Evolutionary conservation across 2,113 vertebrate species (phyloP).

Genomic region (Cyprinodon brontotheroides): DNA sequence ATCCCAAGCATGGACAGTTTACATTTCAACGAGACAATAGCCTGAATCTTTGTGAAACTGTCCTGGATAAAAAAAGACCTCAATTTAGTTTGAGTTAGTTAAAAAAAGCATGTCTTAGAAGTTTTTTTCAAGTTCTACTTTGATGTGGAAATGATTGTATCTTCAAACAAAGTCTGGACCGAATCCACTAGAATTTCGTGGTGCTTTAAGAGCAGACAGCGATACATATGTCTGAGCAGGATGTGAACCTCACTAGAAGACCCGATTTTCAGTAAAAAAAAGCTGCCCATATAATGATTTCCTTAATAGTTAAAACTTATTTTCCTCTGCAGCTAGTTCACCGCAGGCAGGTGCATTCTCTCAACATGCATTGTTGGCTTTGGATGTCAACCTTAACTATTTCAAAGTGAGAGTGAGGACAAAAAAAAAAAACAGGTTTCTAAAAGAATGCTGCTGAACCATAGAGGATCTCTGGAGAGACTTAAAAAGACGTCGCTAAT

Average conservation of each 20-base stretch:
- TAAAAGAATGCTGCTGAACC: neutral
- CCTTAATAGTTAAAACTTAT: neutral
- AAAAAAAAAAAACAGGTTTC: neutral
- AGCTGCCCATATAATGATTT: neutral
- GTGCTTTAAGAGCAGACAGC: neutral
- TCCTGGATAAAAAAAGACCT: neutral
- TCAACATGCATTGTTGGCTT: neutral
- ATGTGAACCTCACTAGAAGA: neutral
- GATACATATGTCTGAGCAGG: neutral
- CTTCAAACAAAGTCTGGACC: neutral
- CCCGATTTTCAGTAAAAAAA: neutral
- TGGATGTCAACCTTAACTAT: neutral
- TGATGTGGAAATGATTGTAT: neutral
- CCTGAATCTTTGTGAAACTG: neutral
- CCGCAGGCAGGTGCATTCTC: neutral
- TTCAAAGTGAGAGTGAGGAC: no score
- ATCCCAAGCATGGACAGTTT: neutral
- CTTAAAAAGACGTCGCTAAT: neutral
- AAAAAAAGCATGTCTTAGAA: neutral
- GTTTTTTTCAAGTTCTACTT: neutral
- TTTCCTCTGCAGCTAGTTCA: neutral
- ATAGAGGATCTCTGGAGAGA: neutral
- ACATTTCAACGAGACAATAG: conserved; percentile 1
- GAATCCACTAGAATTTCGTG: neutral
- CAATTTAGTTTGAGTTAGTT: neutral